Conservation (phyloP, 2,113 vertebrate genomes). For the Galbula dea region DNA sequence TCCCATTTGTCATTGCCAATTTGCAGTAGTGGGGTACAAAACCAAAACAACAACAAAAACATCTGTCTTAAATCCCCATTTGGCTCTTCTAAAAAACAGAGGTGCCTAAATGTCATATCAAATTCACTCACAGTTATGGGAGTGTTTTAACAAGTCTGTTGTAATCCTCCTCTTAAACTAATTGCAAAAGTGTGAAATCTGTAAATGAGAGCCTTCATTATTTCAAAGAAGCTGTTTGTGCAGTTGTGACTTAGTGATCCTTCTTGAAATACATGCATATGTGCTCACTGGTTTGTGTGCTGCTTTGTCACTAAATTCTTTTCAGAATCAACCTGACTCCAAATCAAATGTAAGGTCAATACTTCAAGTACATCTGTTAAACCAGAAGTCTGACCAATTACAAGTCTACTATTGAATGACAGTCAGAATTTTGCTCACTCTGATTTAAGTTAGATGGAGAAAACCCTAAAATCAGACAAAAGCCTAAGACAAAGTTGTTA, state of each 20-base stretch:
- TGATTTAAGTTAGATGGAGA: neutral
- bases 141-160: neutral
- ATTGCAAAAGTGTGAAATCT: neutral
- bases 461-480: neutral
- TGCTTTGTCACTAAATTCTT: neutral
- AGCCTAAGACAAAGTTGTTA: neutral
- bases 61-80: neutral
- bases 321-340: neutral
- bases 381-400: neutral
- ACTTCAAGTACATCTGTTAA: neutral
- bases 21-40: neutral
- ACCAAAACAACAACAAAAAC: neutral
- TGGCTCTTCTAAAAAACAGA: neutral
- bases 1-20: neutral
- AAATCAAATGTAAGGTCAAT: neutral
- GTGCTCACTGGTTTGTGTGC: neutral
- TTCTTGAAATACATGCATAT: neutral
- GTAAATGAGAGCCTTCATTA: constrained; percentile 8
- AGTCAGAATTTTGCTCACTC: neutral
- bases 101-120: neutral
- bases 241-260: neutral
- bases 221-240: neutral
- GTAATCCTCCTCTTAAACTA: neutral
- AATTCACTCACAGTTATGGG: neutral
- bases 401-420: neutral